A percentile compares a stretch with the other conserved stretches of the same genome.
phyloP scores from a whole-genome alignment of 2,888 invertebrate species.

The Amblyjoppa proteus region DNA sequence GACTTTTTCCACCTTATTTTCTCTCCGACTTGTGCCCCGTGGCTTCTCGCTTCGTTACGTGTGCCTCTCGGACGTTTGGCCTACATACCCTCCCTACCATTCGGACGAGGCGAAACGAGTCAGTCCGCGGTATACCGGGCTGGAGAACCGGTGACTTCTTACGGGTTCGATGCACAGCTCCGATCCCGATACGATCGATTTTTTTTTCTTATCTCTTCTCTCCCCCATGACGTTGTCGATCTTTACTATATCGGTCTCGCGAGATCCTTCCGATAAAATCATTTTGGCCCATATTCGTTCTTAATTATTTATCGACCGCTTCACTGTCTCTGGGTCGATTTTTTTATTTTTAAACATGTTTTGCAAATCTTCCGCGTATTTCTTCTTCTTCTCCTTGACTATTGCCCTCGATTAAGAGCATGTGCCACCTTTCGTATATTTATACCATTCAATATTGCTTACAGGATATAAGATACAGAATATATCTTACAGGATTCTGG shows the following conservation, averaged over 20 bases:
- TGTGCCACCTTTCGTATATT: background rate
- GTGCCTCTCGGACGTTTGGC: constrained; percentile 66
- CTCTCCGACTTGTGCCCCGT: constrained; percentile 49
- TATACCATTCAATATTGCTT: background rate
- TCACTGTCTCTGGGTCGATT: background rate
- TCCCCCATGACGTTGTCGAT: constrained; percentile 24
- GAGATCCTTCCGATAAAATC: constrained; percentile 26
- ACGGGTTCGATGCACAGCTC: constrained; percentile 58
- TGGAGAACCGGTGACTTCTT: constrained; percentile 58
- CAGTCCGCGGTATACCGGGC: constrained; percentile 23
- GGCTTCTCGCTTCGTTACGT: constrained; percentile 66
- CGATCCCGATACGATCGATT: constrained; percentile 49
- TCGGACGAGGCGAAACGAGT: constrained; percentile 16
- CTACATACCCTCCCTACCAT: constrained; percentile 63
- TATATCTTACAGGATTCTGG: background rate
- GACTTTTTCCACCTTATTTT: constrained; percentile 58
- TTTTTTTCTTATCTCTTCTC: constrained; percentile 33
- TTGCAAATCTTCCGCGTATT: background rate
- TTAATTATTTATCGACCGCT: background rate
- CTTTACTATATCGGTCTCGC: constrained; percentile 11
- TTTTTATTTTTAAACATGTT: background rate
- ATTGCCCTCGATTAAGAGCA: background rate
- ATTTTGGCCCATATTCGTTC: background rate
- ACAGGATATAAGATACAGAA: no score
- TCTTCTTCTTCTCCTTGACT: background rate